Percentiles rank a stretch among this genome's conserved stretches.
Evolutionary conservation across 2,797 vertebrate species (phyloP).

Genomic region (Halcyon chelicuti): DNA sequence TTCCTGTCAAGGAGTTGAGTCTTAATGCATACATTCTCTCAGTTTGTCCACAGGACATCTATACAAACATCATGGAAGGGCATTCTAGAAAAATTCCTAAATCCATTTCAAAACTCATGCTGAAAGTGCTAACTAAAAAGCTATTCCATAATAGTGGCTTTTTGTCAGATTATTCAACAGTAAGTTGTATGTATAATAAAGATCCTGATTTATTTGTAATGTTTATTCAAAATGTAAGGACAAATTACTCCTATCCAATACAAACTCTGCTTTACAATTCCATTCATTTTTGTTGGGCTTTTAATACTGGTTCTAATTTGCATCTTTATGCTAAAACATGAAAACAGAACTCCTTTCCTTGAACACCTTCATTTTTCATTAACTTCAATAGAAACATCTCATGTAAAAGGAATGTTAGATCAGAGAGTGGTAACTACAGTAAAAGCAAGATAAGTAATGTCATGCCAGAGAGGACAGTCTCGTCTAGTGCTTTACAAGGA

Average conservation of each 20-base stretch:
- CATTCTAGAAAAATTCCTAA: not conserved
- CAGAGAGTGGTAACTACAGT: not conserved
- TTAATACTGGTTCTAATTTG: slow-evolving; percentile 3
- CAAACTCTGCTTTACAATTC: slow-evolving; percentile 26
- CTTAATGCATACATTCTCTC: not conserved
- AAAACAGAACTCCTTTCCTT: slow-evolving; percentile 4
- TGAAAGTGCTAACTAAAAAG: not conserved
- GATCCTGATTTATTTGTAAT: slow-evolving; percentile 18
- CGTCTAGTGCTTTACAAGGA: not conserved
- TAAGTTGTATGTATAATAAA: not conserved
- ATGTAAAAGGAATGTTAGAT: not conserved
- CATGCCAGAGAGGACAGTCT: not conserved
- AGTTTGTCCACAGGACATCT: not conserved
- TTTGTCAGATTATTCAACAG: not conserved
- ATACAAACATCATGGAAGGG: not conserved
- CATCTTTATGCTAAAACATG: slow-evolving; percentile 30
- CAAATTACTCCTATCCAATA: slow-evolving; percentile 2
- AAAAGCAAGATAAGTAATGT: not conserved
- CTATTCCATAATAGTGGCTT: not conserved
- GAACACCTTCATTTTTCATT: not conserved
- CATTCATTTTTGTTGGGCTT: not conserved
- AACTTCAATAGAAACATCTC: not conserved
- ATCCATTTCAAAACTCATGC: not conserved
- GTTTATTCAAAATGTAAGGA: slow-evolving; percentile 22
- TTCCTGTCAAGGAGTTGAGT: not conserved